phyloP scores from a whole-genome alignment of 2,797 vertebrate species.

The Muscicapa comitata region DNA sequence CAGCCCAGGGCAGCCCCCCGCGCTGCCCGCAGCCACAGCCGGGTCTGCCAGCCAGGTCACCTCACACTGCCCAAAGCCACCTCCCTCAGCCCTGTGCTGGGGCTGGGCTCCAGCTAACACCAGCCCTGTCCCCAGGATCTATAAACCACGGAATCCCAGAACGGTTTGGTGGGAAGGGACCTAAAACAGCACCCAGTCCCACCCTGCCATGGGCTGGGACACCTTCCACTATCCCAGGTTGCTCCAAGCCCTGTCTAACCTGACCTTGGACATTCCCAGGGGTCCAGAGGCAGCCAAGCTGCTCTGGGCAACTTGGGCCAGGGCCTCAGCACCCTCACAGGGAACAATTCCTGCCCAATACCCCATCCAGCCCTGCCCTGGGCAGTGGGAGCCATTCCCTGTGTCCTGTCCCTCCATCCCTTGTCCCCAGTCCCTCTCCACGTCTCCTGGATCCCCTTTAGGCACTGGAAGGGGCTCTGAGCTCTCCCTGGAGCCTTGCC shows the following conservation, averaged over 20 bases:
- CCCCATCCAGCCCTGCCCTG: not conserved
- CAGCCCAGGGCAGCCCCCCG: not conserved
- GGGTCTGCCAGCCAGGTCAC: not conserved
- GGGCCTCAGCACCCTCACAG: accelerated
- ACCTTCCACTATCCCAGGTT: accelerated
- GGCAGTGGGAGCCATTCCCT: not conserved
- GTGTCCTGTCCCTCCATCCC: not conserved
- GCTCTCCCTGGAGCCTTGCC: not conserved
- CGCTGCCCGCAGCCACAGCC: not conserved
- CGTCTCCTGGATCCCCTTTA: not conserved
- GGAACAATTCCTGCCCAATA: not conserved
- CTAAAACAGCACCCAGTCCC: not conserved
- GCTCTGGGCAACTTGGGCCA: accelerated
- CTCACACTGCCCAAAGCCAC: not conserved
- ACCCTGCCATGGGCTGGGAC: not conserved
- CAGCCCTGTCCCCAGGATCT: not conserved
- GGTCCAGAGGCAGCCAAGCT: not conserved
- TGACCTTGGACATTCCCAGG: not conserved
- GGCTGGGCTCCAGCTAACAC: not conserved
- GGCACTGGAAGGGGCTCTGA: not conserved
- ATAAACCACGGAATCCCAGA: not conserved
- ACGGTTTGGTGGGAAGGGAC: not conserved
- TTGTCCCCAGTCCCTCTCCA: not conserved
- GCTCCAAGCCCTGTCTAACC: accelerated
- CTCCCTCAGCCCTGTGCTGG: not conserved